These are phyloP conservation scores for Sternarchorhynchus goeldii DNA, from an alignment of 2,797 vertebrate species.

Conservation along the genomic window DNA sequence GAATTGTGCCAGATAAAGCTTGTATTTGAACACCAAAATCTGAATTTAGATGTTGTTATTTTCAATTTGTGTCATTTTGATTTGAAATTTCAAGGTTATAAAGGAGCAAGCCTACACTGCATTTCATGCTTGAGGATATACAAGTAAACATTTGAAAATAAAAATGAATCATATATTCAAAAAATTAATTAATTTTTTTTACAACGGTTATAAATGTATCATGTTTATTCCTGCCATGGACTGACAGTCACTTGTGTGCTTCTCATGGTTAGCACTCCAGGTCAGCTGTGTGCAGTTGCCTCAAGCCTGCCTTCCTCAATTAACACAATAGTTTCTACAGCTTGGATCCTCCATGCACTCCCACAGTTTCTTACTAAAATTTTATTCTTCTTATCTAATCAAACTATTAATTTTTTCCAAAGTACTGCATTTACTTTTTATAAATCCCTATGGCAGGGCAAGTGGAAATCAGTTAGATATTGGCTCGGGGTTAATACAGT, in stretches of 20 bases:
- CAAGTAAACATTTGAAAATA: too few species aligned
- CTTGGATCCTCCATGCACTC: neutral
- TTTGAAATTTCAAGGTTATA: too few species aligned
- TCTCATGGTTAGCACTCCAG: neutral
- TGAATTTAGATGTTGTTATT: too few species aligned
- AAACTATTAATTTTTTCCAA: slow-evolving; percentile 2
- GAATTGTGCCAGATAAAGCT: too few species aligned
- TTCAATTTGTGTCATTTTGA: too few species aligned
- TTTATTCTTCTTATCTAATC: slow-evolving; percentile 7
- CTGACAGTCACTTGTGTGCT: neutral
- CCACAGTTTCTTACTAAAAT: neutral
- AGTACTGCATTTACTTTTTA: slow-evolving; percentile 2
- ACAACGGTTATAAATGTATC: neutral
- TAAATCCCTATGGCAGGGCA: neutral
- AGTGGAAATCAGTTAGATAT: neutral
- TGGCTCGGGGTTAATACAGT: slow-evolving; percentile 4
- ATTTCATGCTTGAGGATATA: too few species aligned
- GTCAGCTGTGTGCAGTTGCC: neutral
- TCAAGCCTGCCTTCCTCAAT: neutral
- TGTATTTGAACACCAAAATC: too few species aligned
- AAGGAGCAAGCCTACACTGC: too few species aligned
- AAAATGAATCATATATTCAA: too few species aligned
- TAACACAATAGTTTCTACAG: neutral
- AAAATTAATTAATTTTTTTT: too few species aligned
- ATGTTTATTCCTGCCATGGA: neutral